These are phyloP conservation scores for Mesopsocus fuscifrons DNA, from an alignment of 2,888 invertebrate species.

Conservation along the genomic window DNA sequence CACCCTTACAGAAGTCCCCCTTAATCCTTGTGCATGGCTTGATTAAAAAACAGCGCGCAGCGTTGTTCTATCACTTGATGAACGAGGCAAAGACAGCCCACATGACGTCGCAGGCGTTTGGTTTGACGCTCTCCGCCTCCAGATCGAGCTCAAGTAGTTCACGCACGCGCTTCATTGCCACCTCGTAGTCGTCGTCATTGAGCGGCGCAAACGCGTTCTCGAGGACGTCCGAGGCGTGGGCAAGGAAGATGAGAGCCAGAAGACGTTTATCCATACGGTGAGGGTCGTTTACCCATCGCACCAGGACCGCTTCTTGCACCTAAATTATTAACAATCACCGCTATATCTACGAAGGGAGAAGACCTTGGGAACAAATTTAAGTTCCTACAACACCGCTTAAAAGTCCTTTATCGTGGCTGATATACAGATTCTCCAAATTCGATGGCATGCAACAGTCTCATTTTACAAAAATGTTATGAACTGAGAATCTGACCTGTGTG, in stretches of 20 bases:
- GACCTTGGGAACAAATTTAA: too few species aligned
- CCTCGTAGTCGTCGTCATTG: slow-evolving; percentile 91
- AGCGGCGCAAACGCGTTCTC: slow-evolving; percentile 99
- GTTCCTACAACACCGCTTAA: too few species aligned
- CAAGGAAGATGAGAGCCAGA: slow-evolving; percentile 81
- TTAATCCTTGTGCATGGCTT: too few species aligned
- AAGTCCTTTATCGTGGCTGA: too few species aligned
- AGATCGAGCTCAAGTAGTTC: slow-evolving; percentile 92
- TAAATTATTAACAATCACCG: too few species aligned
- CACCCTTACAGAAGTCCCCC: too few species aligned
- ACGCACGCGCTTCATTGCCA: slow-evolving; percentile 93
- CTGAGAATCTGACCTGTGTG: too few species aligned
- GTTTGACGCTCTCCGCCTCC: slow-evolving; percentile 86
- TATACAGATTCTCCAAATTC: too few species aligned
- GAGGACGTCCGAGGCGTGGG: slow-evolving; percentile 95
- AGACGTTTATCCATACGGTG: slow-evolving; percentile 94
- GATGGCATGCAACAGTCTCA: too few species aligned
- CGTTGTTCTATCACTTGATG: slow-evolving; percentile 84
- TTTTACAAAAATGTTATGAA: too few species aligned
- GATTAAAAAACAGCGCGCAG: too few species aligned
- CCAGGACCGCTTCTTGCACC: slow-evolving; percentile 94
- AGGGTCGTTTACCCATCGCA: slow-evolving; percentile 93
- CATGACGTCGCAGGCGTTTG: slow-evolving; percentile 80
- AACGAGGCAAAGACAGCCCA: slow-evolving; percentile 99
- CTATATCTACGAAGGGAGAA: too few species aligned